phyloP scores from a whole-genome alignment of 2,113 vertebrate genomes.

The Empidonax traillii region DNA sequence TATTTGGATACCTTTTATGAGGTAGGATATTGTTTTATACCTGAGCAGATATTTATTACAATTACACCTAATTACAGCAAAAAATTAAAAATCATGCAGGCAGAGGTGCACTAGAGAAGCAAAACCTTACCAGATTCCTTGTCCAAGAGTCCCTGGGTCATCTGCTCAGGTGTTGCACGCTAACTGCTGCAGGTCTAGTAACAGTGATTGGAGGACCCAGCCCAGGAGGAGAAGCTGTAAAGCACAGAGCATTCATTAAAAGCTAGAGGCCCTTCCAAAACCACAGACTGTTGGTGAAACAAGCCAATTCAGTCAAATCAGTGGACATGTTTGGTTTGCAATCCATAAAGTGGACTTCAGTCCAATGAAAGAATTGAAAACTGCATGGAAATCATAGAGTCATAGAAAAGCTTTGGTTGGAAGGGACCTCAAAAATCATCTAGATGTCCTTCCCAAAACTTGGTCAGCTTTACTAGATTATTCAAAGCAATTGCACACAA shows the following conservation, averaged over 20 bases:
- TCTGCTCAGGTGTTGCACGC: not conserved
- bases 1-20: not conserved
- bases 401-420: not conserved
- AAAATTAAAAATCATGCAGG: not conserved
- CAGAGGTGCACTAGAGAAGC: not conserved
- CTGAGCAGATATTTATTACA: not conserved
- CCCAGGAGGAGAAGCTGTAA: not conserved
- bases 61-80: not conserved
- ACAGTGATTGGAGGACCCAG: not conserved
- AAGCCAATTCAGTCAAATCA: not conserved
- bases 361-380: not conserved
- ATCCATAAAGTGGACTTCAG: not conserved
- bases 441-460: not conserved
- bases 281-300: not conserved
- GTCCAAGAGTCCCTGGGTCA: not conserved
- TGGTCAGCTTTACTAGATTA: not conserved
- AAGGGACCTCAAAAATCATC: not conserved
- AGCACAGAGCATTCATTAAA: not conserved
- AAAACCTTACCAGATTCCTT: not conserved
- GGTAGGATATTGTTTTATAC: constrained; percentile 16
- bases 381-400: not conserved
- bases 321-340: not conserved
- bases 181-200: not conserved
- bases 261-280: not conserved
- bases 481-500: not conserved